Percentiles rank a stretch among this genome's conserved stretches.
Evolutionary conservation across 2,888 invertebrate genomes (phyloP).

Genomic region (Thelaira solivaga): DNA sequence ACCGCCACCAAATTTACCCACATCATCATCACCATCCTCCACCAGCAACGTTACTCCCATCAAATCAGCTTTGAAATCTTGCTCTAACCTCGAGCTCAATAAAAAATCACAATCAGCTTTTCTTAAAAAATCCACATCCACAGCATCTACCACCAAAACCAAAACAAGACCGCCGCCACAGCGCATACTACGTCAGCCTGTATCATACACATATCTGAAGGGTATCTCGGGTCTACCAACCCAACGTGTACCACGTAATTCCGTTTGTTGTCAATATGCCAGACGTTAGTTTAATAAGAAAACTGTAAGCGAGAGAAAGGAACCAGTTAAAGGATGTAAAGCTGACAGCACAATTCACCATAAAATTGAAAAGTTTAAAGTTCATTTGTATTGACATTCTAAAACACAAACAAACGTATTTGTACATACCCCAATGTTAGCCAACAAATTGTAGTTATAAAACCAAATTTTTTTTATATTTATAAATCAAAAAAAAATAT

Average conservation of each 20-base stretch:
- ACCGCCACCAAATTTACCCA: slow-evolving; percentile 65
- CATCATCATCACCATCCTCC: slow-evolving; percentile 56
- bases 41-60: slow-evolving; percentile 64
- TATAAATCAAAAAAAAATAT: not conserved
- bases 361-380: slow-evolving; percentile 42
- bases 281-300: slow-evolving; percentile 69
- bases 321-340: no score
- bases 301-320: no score
- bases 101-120: slow-evolving; percentile 56
- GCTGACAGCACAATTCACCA: not conserved
- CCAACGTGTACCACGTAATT: slow-evolving; percentile 84
- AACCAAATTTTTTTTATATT: not conserved
- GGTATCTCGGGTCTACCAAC: slow-evolving; percentile 90
- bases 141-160: slow-evolving; percentile 61
- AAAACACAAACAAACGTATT: not conserved
- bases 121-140: slow-evolving; percentile 45
- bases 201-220: slow-evolving; percentile 87
- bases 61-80: slow-evolving; percentile 71
- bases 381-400: slow-evolving; percentile 23
- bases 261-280: slow-evolving; percentile 75
- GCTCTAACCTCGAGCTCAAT: slow-evolving; percentile 69
- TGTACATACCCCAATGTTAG: not conserved
- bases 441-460: not conserved
- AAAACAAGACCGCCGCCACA: slow-evolving; percentile 81
- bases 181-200: slow-evolving; percentile 86